Conservation (phyloP, 1,140 invertebrate species). For the Drosophila tristis region DNA sequence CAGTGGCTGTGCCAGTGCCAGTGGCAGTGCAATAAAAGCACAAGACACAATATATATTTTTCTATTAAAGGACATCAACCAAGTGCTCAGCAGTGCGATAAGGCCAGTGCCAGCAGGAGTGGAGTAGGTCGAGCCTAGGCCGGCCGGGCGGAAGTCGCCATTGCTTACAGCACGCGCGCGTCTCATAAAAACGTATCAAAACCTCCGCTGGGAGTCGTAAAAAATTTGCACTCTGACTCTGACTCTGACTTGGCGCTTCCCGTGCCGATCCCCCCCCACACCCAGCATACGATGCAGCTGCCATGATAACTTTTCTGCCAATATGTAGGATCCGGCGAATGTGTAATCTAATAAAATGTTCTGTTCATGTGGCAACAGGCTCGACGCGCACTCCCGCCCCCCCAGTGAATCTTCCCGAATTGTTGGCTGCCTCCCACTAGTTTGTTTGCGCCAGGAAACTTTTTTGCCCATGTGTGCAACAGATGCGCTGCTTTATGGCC, state of each 20-base stretch:
- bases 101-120: slow-evolving; percentile 22
- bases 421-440: slow-evolving; percentile 17
- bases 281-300: slow-evolving; percentile 19
- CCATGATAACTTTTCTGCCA: slow-evolving; percentile 16
- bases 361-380: slow-evolving; percentile 81
- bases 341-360: slow-evolving; percentile 82
- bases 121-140: slow-evolving; percentile 23
- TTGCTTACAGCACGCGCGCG: slow-evolving; percentile 79
- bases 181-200: slow-evolving; percentile 83
- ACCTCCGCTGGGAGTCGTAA: slow-evolving; percentile 80
- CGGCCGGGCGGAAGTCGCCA: slow-evolving; percentile 52
- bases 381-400: slow-evolving; percentile 5
- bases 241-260: slow-evolving; percentile 19
- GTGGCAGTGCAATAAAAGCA: slow-evolving; percentile 42
- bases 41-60: slow-evolving; percentile 48
- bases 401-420: neutral
- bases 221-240: slow-evolving; percentile 77
- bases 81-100: slow-evolving; percentile 50
- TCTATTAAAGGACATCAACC: slow-evolving; percentile 70
- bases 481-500: slow-evolving; percentile 59
- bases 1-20: too few species aligned
- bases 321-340: slow-evolving; percentile 56
- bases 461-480: slow-evolving; percentile 35
- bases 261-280: slow-evolving; percentile 4
- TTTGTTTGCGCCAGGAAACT: slow-evolving; percentile 22